phyloP scores from a whole-genome alignment of 2,113 vertebrate genomes.

The Dicrurus megarhynchus region DNA sequence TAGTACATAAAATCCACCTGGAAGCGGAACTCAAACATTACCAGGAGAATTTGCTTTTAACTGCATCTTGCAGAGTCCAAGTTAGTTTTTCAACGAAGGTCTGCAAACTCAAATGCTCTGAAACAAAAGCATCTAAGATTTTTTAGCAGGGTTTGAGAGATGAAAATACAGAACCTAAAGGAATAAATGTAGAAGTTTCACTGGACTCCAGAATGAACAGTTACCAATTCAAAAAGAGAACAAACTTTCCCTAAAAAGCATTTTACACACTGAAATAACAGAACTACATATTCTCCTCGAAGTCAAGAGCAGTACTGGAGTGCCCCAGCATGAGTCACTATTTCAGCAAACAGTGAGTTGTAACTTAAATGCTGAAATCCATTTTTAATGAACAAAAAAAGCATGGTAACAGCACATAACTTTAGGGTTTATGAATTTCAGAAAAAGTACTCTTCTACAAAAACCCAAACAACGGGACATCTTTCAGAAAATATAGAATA shows the following conservation, averaged over 20 bases:
- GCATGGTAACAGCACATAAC: not conserved
- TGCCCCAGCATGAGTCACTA: not conserved
- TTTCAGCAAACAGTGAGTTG: not conserved
- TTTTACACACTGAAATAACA: not conserved
- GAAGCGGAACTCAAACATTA: not conserved
- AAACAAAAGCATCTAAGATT: not conserved
- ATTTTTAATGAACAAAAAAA: not conserved
- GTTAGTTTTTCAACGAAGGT: not conserved
- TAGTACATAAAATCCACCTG: not conserved
- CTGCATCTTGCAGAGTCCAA: not conserved
- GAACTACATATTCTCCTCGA: not conserved
- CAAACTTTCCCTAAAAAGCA: not conserved
- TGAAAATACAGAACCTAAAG: not conserved
- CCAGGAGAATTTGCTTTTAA: not conserved
- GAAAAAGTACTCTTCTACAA: not conserved
- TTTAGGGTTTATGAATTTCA: not conserved
- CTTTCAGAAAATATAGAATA: not conserved
- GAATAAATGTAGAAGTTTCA: rapidly evolving
- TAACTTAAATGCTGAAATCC: not conserved
- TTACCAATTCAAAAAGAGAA: not conserved
- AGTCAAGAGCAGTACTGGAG: not conserved
- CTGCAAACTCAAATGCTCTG: not conserved
- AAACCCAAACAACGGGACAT: not conserved
- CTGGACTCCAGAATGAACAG: not conserved
- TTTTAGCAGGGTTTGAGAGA: not conserved